Percentiles rank a stretch among this genome's conserved stretches.
phyloP scores from a whole-genome alignment of 1,140 invertebrate genomes.

The Aphaenogaster rudis region DNA sequence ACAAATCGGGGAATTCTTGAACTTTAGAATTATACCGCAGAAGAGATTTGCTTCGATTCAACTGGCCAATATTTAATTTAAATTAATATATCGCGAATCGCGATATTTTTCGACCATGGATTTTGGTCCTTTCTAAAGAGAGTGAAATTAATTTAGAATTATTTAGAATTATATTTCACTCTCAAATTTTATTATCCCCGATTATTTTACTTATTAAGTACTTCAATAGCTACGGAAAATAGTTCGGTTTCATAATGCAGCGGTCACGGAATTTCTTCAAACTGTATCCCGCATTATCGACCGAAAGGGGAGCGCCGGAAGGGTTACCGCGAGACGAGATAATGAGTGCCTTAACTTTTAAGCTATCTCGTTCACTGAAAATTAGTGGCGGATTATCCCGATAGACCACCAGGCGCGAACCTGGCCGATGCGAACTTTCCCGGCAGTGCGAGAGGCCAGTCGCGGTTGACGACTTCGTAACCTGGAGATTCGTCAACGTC shows the following conservation, averaged over 20 bases:
- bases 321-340: conserved; percentile 2
- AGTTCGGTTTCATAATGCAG: not conserved
- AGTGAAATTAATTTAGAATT: too few relatives aligned
- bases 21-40: not conserved
- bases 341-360: conserved; percentile 29
- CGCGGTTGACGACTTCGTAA: conserved; percentile 80
- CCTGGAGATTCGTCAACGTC: conserved; percentile 83
- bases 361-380: conserved; percentile 53
- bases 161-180: not conserved
- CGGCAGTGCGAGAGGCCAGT: conserved; percentile 47
- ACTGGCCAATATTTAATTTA: too few relatives aligned
- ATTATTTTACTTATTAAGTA: not conserved
- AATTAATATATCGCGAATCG: too few relatives aligned
- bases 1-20: not conserved
- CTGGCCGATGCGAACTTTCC: conserved; percentile 63
- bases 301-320: not conserved
- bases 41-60: too few relatives aligned
- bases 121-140: too few relatives aligned
- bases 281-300: not conserved
- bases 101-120: too few relatives aligned
- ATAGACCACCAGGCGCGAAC: conserved; percentile 71
- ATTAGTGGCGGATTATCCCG: conserved; percentile 68
- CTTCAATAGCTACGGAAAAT: not conserved
- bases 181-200: not conserved
- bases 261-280: not conserved